Evolutionary conservation across 2,888 invertebrate genomes (phyloP).

Genomic region (Patella pellucida): DNA sequence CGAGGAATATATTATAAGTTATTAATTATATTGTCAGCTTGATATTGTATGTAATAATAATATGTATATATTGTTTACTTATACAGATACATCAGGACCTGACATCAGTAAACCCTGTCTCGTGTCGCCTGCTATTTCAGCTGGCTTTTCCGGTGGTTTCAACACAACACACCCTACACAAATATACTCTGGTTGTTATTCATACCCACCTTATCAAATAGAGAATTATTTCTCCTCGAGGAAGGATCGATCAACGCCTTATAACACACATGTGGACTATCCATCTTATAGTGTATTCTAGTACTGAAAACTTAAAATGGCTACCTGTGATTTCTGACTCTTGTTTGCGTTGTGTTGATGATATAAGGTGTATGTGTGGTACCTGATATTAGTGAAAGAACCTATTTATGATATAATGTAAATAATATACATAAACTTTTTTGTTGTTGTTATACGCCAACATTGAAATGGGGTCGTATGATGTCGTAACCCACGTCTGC

Average conservation of each 20-base stretch:
- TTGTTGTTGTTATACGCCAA: too few relatives aligned
- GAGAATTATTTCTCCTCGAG: constrained; percentile 60
- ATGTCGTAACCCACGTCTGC: too few relatives aligned
- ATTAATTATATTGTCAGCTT: background rate
- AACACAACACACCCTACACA: constrained; percentile 43
- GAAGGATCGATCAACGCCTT: constrained; percentile 59
- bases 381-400: too few relatives aligned
- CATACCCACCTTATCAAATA: constrained; percentile 56
- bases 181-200: constrained; percentile 50
- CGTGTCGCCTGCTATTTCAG: constrained; percentile 33
- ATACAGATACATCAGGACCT: constrained; percentile 33
- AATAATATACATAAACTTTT: too few relatives aligned
- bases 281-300: constrained; percentile 23
- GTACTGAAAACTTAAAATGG: background rate
- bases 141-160: constrained; percentile 40
- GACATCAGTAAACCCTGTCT: constrained; percentile 37
- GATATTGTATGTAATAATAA: background rate
- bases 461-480: too few relatives aligned
- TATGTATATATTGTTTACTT: constrained; percentile 13
- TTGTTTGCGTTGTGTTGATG: background rate
- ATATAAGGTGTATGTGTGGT: too few relatives aligned
- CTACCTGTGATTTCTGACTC: constrained; percentile 2
- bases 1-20: too few relatives aligned
- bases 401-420: too few relatives aligned
- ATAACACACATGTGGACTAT: constrained; percentile 62